Conservation (phyloP, 37 sponge, comb jelly and placozoan genomes). For the Mnemiopsis leidyi region DNA sequence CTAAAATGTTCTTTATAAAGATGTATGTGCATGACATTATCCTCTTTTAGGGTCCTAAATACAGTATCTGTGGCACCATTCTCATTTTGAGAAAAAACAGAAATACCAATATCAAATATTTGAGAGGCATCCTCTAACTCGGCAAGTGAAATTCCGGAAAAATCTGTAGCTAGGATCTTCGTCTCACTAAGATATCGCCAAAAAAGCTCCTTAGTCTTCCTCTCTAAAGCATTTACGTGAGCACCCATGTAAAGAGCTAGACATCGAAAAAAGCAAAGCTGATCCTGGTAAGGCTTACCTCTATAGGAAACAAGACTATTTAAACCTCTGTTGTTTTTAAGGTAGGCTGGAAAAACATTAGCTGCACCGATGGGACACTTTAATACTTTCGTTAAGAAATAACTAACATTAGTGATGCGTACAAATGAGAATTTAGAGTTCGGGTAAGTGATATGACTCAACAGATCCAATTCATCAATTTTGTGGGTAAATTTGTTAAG, state of each 20-base stretch:
- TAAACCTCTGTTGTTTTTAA: background rate
- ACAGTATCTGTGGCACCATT: background rate
- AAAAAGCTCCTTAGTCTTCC: background rate
- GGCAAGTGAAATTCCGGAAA: background rate
- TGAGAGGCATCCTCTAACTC: background rate
- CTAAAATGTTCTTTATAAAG: background rate
- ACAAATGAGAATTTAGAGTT: background rate
- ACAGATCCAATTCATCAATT: background rate
- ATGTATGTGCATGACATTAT: background rate
- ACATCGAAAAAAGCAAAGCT: background rate
- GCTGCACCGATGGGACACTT: background rate
- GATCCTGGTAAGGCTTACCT: background rate
- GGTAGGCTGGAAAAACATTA: background rate
- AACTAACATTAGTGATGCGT: background rate
- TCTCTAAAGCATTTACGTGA: background rate
- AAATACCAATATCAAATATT: background rate
- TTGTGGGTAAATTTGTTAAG: background rate
- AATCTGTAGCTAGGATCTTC: background rate
- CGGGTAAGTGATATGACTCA: background rate
- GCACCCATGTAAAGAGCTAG: background rate
- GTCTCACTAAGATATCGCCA: background rate
- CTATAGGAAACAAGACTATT: background rate
- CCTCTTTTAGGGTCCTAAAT: background rate
- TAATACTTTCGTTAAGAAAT: background rate
- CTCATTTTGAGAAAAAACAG: background rate